These are phyloP conservation scores for Pygocentrus nattereri DNA, from an alignment of 2,797 vertebrate genomes.

Conservation along the genomic window DNA sequence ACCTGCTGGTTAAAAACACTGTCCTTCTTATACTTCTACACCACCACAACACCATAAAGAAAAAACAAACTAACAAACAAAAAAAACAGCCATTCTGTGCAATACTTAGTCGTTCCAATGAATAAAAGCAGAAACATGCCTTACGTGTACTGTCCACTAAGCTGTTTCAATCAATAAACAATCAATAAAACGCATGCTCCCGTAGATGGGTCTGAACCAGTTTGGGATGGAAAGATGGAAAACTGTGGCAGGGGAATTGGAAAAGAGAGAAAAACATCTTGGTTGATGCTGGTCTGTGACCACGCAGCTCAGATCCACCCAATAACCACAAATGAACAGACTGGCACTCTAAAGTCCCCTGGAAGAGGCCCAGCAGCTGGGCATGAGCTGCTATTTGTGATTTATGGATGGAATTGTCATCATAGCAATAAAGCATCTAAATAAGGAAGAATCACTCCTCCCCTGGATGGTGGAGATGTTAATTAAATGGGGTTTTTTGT, in stretches of 20 bases:
- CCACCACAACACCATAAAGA: not conserved
- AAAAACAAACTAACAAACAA: not conserved
- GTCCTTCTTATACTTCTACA: not conserved
- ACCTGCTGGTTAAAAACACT: too few species aligned
- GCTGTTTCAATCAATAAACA: not conserved
- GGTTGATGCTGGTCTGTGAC: conserved; percentile 57
- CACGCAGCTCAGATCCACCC: conserved; percentile 70
- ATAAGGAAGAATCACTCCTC: conserved; percentile 61
- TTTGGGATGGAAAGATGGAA: conserved; percentile 19
- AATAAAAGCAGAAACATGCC: not conserved
- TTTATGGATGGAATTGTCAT: conserved; percentile 69
- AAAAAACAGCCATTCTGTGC: not conserved
- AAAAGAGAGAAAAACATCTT: conserved; percentile 50
- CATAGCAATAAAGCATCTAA: conserved; percentile 60
- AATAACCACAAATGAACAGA: conserved; percentile 72
- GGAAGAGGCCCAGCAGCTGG: conserved; percentile 61
- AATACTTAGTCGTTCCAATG: not conserved
- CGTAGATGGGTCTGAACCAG: conserved; percentile 6
- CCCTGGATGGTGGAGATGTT: conserved; percentile 44
- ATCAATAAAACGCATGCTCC: not conserved
- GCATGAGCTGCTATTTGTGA: conserved; percentile 55
- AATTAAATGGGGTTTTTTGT: conserved; percentile 30
- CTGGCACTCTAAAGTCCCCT: conserved; percentile 66
- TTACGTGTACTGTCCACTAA: not conserved
- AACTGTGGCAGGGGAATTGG: conserved; percentile 34